These are phyloP conservation scores for Pongo pygmaeus DNA, from an alignment of 2,113 vertebrate genomes.

Conservation along the genomic window DNA sequence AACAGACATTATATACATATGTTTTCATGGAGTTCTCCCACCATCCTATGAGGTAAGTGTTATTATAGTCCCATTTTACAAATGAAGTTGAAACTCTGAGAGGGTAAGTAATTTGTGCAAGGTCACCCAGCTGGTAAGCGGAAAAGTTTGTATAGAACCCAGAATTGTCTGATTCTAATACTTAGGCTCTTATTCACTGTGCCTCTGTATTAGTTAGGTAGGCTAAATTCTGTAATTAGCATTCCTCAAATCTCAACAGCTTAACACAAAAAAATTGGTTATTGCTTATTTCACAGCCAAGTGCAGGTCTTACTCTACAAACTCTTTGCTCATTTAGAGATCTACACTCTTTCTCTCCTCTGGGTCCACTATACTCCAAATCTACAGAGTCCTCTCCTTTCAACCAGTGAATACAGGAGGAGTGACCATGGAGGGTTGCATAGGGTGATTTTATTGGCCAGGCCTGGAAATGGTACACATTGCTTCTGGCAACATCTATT, in stretches of 20 bases:
- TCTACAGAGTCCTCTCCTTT: background rate
- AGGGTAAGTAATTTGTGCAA: constrained; percentile 69
- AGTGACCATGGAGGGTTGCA: background rate
- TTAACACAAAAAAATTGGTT: background rate
- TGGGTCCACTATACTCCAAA: background rate
- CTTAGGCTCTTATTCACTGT: background rate
- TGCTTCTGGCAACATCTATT: background rate
- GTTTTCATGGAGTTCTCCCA: constrained; percentile 63
- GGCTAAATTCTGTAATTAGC: background rate
- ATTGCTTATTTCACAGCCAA: background rate
- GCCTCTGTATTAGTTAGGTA: background rate
- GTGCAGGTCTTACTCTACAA: background rate
- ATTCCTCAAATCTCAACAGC: background rate
- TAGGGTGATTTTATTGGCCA: background rate
- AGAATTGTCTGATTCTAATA: constrained; percentile 19
- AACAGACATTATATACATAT: constrained; percentile 68
- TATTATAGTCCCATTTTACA: constrained; percentile 71
- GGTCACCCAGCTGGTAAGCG: constrained; percentile 57
- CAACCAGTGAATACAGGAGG: background rate
- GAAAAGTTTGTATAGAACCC: constrained; percentile 17
- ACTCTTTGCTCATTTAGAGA: background rate
- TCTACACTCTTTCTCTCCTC: background rate
- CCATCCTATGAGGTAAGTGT: constrained; percentile 58
- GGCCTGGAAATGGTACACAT: background rate
- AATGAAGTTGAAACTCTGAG: constrained; percentile 68